Evolutionary conservation across 2,888 invertebrate species (phyloP), one percentile per base, ranked within the genome.

Genomic region (Sinodicranocentrus sp.): DNA sequence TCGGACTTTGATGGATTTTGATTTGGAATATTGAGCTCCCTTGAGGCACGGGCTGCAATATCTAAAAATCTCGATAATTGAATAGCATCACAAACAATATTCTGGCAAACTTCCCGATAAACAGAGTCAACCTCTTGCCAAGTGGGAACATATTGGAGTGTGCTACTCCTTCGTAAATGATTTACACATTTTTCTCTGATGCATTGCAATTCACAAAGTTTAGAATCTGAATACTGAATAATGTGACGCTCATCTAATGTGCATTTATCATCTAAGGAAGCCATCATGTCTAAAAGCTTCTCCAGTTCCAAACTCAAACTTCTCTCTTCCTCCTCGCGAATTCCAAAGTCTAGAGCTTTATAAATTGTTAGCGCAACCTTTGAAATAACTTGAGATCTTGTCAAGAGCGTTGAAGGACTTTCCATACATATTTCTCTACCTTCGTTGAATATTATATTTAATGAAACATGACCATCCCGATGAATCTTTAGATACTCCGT

Each of bases 311-410:
- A 0, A 26, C 57, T 65, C 57, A 80, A 65, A n/a, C 52, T 72
- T 10, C 80, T 43, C 33, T 80, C 80, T 33, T 80, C 80, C 6
- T 80, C 65, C n/a, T 80, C 80, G 23, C 17, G 23, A n/a, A 80
- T 63, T 21, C 80, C 72, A 26, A 54, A 80, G 26, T 80, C 80
- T 19, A 80, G 25, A 5, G 72, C 71, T 25, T 80, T 21, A 44
- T 80, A 80, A 72, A 80, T 72, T 19, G 52, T 19, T 19, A 72
- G 10, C 25, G 80, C 80, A 25, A 72, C 26, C 1, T 65, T 28
- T 3, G 80, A 19, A 1, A 80, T 54, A 2, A 65, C 15, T 25
- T 72, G 15, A 59, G 67, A 23, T 33, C 10, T 59, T 5, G 19
- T 67, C 57, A 68, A 15, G 10, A 15, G 0, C 21, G 48, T 71